Conservation (phyloP, 1,140 invertebrate species). For the Lamellibrachia luymesi region DNA sequence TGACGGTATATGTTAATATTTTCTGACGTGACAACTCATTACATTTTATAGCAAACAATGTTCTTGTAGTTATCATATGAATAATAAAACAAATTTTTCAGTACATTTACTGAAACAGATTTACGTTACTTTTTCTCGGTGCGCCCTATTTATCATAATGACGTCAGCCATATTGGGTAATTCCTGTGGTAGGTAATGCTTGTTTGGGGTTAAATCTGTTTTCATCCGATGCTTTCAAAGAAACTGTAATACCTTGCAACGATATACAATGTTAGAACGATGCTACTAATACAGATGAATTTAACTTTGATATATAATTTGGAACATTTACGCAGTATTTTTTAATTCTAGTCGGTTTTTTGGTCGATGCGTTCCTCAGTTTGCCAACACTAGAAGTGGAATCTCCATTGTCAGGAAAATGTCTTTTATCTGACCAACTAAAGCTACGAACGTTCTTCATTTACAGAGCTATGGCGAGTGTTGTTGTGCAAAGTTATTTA, state of each 20-base stretch:
- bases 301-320: constrained; percentile 12
- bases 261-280: not conserved
- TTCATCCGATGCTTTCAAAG: not conserved
- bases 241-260: not conserved
- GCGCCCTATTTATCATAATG: constrained; percentile 11
- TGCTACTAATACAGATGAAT: constrained; percentile 1
- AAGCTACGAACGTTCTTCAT: not conserved
- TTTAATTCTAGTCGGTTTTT: not conserved
- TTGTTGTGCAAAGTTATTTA: not conserved
- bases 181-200: not conserved
- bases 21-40: not conserved
- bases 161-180: constrained; percentile 15
- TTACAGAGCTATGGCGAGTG: not conserved
- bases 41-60: not conserved
- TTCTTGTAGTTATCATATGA: not conserved
- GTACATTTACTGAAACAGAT: not conserved
- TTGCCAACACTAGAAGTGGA: not conserved
- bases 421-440: not conserved
- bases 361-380: not conserved
- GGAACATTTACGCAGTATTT: constrained; percentile 2
- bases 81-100: not conserved
- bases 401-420: not conserved
- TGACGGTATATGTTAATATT: not conserved
- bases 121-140: not conserved
- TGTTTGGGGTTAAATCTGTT: constrained; percentile 10